Evolutionary conservation across 2,888 invertebrate species (phyloP), one percentile per base, ranked within the genome.

Genomic region (Pollenia amentaria): DNA sequence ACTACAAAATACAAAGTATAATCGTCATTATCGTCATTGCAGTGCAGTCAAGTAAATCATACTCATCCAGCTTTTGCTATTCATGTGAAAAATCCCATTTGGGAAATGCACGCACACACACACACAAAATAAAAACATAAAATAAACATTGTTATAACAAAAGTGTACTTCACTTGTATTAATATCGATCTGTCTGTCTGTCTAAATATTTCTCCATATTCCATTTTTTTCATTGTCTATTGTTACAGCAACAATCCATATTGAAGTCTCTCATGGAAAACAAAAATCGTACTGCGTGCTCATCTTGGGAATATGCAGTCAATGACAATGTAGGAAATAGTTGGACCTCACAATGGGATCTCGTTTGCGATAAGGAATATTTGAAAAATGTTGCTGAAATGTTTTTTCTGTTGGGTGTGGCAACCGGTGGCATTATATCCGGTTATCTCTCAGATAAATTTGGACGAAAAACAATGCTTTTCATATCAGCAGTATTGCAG

Each of bases 371-470:
- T 89, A 94, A 95, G 90, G 95, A 95, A 84, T 94, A 95, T 89
- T 93, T 97, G 78, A 95, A 95, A 85, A 96, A 95, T 91, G 94
- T 97, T 44, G 96, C 96, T 12, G 97, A 97, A 93, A 96, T 96
- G 93, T 95, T 96, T 92, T 97, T 97, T 92, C 93, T 97, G 86
- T 94, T 95, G 40, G 97, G 97, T 46, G 96, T 97, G 14, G 96
- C 96, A 80, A 94, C 96, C 62, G 97, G 97, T 75, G 97, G 97
- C 73, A 95, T 97, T 16, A 95, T 96, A n/a, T 96, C 96, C 85
- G 97, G 97, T 38, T 95, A 96, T 93, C 94, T 97, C 77, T 97
- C 97, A 7, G 97, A 97, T 93, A 96, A 95, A 95, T 96, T 96
- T 90, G 97, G 97, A 12, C 95, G 97, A 75, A 97, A 97, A 92